Percentiles rank a stretch among this genome's conserved stretches.
These are phyloP conservation scores for Pheosia tremula DNA, from an alignment of 2,888 invertebrate genomes.

Conservation along the genomic window DNA sequence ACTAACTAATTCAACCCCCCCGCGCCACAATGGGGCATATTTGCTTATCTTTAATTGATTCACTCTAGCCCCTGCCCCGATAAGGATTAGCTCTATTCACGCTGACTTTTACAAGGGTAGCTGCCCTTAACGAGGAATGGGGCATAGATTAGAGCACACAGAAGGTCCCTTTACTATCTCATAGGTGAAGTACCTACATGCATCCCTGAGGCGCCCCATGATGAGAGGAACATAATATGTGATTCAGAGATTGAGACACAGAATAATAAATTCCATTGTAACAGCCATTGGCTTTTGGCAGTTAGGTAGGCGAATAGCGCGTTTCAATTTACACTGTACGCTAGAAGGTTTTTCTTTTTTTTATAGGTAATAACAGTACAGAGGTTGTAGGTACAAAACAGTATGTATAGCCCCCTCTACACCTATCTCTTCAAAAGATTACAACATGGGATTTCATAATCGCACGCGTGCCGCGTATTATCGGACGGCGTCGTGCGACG, in stretches of 20 bases:
- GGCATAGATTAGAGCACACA: constrained; percentile 48
- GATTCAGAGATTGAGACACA: too few relatives aligned
- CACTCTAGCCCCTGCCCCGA: constrained; percentile 76
- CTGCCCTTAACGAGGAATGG: constrained; percentile 70
- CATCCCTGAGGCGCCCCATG: too few relatives aligned
- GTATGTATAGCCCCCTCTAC: constrained; percentile 37
- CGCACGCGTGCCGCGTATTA: constrained; percentile 79
- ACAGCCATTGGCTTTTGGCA: too few relatives aligned
- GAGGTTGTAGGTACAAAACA: not conserved
- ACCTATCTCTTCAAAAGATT: constrained; percentile 43
- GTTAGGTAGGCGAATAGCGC: too few relatives aligned
- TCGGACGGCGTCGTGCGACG: constrained; percentile 60
- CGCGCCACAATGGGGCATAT: constrained; percentile 74
- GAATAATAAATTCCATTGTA: too few relatives aligned
- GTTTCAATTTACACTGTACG: too few relatives aligned
- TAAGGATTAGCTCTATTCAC: constrained; percentile 83
- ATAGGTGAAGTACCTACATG: too few relatives aligned
- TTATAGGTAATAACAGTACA: too few relatives aligned
- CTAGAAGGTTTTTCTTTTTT: too few relatives aligned
- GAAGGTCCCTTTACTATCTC: not conserved
- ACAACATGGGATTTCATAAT: constrained; percentile 72
- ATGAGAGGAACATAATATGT: too few relatives aligned
- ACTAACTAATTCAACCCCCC: constrained; percentile 75
- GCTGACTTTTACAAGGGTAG: constrained; percentile 83
- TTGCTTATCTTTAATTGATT: constrained; percentile 85